Conservation (phyloP, 2,888 invertebrate genomes). For the Drosophila meridiana region DNA sequence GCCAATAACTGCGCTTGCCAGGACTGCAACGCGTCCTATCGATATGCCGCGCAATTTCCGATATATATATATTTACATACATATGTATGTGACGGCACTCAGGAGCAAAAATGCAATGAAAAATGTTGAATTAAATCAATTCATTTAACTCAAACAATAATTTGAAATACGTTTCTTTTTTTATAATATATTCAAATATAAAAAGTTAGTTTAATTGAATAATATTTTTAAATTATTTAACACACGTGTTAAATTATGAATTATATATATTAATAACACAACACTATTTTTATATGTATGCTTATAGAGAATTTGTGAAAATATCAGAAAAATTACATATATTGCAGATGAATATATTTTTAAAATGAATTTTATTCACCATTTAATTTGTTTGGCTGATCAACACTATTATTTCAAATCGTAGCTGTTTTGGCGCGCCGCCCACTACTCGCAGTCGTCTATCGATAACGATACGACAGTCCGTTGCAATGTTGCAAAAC, state of each 20-base stretch:
- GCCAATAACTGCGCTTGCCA: constrained; percentile 31
- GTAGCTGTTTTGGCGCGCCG: not conserved
- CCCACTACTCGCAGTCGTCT: not conserved
- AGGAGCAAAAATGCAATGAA: constrained; percentile 1
- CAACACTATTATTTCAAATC: not conserved
- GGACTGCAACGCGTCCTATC: constrained; percentile 24
- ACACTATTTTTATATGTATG: not conserved
- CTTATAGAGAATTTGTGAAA: not conserved
- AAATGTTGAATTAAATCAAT: not conserved
- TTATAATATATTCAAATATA: no score
- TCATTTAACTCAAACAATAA: no score
- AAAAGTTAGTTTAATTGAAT: not conserved
- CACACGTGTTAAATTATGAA: not conserved
- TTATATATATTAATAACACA: not conserved
- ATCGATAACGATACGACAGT: constrained; percentile 11
- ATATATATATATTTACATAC: not conserved
- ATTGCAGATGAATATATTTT: not conserved
- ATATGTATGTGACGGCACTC: not conserved
- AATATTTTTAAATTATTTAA: not conserved
- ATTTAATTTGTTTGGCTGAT: no score
- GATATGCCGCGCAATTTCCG: constrained; percentile 23
- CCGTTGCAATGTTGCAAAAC: constrained; percentile 10
- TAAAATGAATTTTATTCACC: not conserved
- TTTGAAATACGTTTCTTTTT: no score
- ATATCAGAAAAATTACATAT: not conserved